A percentile compares a stretch with the other conserved stretches of the same genome.
Conservation (phyloP, 2,113 vertebrate species). For the Salminus brasiliensis region DNA sequence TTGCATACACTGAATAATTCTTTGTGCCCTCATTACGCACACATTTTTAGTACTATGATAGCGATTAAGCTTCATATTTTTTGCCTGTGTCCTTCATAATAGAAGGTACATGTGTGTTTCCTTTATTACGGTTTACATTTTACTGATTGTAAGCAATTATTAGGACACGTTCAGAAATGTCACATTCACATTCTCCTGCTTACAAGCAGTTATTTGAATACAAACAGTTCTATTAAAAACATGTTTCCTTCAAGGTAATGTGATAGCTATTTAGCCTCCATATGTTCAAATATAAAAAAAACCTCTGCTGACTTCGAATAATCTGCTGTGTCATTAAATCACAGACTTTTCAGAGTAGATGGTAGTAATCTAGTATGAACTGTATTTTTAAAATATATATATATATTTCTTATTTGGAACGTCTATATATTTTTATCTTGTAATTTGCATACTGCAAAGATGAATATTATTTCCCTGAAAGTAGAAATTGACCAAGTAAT, state of each 20-base stretch:
- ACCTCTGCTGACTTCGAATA: slow-evolving; percentile 16
- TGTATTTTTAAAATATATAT: slow-evolving; percentile 23
- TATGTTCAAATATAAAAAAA: background rate
- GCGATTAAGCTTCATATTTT: background rate
- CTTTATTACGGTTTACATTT: background rate
- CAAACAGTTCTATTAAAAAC: background rate
- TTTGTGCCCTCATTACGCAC: background rate
- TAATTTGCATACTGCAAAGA: slow-evolving; percentile 78
- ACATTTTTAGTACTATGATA: background rate
- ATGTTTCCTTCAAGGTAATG: background rate
- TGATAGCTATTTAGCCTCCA: background rate
- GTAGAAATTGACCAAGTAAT: slow-evolving; percentile 78
- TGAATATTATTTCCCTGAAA: slow-evolving; percentile 72
- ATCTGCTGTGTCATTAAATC: slow-evolving; percentile 69
- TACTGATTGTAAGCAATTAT: background rate
- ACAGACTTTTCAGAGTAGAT: slow-evolving; percentile 38
- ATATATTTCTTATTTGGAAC: slow-evolving; percentile 31
- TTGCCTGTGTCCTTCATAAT: background rate
- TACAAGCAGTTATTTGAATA: background rate
- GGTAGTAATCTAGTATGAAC: slow-evolving; percentile 22
- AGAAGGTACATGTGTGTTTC: background rate
- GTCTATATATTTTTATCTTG: slow-evolving; percentile 36
- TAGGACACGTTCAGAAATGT: background rate
- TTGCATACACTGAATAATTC: background rate
- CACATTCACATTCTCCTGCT: background rate